phyloP scores from a whole-genome alignment of 2,797 vertebrate genomes.

The Bradypodion pumilum region DNA sequence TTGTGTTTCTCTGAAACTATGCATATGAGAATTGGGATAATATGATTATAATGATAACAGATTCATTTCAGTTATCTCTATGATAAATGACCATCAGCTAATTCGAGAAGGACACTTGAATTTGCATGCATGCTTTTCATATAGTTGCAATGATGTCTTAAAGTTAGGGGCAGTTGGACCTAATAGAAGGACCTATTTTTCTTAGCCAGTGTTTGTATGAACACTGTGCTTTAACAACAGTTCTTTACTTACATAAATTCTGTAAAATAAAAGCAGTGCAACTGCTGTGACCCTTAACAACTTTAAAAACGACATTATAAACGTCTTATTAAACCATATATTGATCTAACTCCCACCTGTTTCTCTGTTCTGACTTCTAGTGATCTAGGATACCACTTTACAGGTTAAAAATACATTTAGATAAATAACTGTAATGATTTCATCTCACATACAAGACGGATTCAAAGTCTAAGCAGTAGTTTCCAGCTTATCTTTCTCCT shows the following conservation, averaged over 20 bases:
- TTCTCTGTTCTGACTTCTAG: not conserved
- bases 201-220: not conserved
- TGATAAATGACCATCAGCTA: fast-evolving
- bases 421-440: not conserved
- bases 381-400: not conserved
- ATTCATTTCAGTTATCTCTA: fast-evolving
- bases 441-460: not conserved
- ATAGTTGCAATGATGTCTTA: not conserved
- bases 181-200: not conserved
- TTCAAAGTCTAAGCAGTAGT: not conserved
- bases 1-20: constrained; percentile 22
- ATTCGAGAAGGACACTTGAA: not conserved
- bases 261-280: not conserved
- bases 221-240: not conserved
- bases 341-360: not conserved
- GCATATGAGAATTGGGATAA: not conserved
- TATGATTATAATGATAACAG: constrained; percentile 8
- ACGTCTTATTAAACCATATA: not conserved
- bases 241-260: not conserved
- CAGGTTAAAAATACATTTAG: constrained; percentile 7
- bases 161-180: not conserved
- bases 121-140: constrained; percentile 28
- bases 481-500: not conserved
- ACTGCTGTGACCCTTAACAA: not conserved
- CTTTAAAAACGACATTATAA: not conserved